Percentiles rank a stretch among this genome's conserved stretches.
phyloP scores from a whole-genome alignment of 2,797 vertebrate species.

The Leptoclinus maculatus region DNA sequence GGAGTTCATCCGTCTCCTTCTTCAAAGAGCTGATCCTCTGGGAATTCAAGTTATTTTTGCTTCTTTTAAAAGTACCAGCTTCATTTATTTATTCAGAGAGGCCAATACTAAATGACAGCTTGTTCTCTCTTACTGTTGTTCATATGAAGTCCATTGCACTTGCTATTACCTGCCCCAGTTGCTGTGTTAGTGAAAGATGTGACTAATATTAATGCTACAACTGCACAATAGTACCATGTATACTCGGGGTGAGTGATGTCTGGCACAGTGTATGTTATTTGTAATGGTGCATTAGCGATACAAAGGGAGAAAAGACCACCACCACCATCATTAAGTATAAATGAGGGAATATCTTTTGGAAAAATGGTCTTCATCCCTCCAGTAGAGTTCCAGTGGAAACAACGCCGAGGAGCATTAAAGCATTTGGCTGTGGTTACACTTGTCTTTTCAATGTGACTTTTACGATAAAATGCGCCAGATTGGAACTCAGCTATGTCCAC shows the following conservation, averaged over 20 bases:
- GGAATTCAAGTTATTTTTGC: conserved; percentile 79
- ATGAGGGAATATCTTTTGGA: background rate
- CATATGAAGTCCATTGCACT: conserved; percentile 20
- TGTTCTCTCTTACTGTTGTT: conserved; percentile 38
- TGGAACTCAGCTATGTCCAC: too few relatives aligned
- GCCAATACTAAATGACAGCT: conserved; percentile 56
- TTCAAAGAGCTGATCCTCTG: conserved; percentile 61
- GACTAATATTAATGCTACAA: conserved; percentile 8
- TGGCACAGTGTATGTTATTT: background rate
- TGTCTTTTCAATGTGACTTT: too few relatives aligned
- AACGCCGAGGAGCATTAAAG: too few relatives aligned
- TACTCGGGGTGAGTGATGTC: background rate
- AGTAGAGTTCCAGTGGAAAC: too few relatives aligned
- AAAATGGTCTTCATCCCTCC: background rate
- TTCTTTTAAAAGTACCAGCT: conserved; percentile 66
- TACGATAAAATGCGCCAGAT: too few relatives aligned
- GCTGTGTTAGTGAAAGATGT: background rate
- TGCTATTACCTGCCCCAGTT: conserved; percentile 35
- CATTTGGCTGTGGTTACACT: too few relatives aligned
- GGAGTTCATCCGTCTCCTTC: conserved; percentile 54
- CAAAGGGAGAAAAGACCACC: background rate
- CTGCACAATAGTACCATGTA: background rate
- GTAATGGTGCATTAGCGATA: background rate
- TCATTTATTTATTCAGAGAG: conserved; percentile 74
- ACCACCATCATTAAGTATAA: background rate